Base-by-base conservation (phyloP, 2,888 invertebrate species). In the Uropetala carovei region DNA sequence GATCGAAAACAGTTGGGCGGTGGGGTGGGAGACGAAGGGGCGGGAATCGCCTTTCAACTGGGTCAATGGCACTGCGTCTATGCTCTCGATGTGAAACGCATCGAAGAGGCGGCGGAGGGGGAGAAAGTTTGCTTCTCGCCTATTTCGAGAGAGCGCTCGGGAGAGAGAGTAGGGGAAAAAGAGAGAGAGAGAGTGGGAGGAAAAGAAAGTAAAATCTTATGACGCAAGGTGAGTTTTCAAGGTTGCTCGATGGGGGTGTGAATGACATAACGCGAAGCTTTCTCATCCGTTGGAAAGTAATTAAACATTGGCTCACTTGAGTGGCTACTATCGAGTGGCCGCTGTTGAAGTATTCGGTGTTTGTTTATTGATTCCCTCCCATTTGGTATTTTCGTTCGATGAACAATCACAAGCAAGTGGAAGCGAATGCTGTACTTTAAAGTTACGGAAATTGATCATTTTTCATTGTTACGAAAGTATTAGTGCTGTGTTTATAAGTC, bases 151-250 rank as follows among this genome's bases (percentile, higher is more conserved):
- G n/a, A n/a, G n/a, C n/a, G n/a, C n/a, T n/a, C n/a, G n/a, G n/a
- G n/a, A 83, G 83, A 0, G 86, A 60, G 86, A 2, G 82, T 43
- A 43, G 16, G 14, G 14, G 10, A 5, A 43, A 16, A 13, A 18
- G 43, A 56, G 11, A 7, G 59, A 11, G 9, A 3, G 30, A 18
- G 43, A 56, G 11, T 14, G 59, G 22, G 9, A 3, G 9, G 60
- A 18, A 60, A 60, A 60, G 89, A 89, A 89, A 89, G 89, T 89
- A 43, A 89, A 89, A 89, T n/a, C 64, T 64, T 30, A 89, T 89
- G 89, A 89, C 89, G 64, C 89, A 89, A 89, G 89, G 89, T 89
- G 60, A 11, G 11, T 64, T 89, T 89, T 89, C 89, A 89, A 89
- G 89, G 89, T 89, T 60, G 64, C 11, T 22, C 64, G 68, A 3